Evolutionary conservation across 2,888 invertebrate genomes (phyloP).

Genomic region (Spisula solida): DNA sequence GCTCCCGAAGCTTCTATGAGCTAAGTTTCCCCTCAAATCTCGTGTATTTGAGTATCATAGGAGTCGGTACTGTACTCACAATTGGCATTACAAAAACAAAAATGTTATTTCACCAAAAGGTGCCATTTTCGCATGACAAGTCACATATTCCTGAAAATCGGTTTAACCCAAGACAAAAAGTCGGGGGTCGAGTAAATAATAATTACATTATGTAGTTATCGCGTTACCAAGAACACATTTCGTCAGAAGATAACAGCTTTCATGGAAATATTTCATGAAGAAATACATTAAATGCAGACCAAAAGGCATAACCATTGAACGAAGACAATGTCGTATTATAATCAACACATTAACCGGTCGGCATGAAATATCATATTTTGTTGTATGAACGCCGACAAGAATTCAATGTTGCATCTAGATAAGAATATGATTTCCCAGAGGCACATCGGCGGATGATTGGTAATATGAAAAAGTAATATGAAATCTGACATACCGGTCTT

Average conservation of each 20-base stretch:
- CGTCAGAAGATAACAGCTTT: neutral
- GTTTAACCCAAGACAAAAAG: no score
- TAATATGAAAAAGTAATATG: neutral
- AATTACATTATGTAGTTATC: no score
- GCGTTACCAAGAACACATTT: no score
- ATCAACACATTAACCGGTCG: neutral
- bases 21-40: no score
- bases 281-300: neutral
- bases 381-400: neutral
- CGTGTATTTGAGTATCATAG: no score
- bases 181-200: no score
- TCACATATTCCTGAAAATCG: no score
- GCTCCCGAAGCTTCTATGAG: no score
- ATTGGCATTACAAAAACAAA: no score
- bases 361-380: neutral
- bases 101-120: no score
- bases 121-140: no score
- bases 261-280: neutral
- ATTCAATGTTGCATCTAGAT: neutral
- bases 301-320: neutral
- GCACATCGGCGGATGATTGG: neutral
- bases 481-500: neutral
- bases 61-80: no score
- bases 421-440: neutral
- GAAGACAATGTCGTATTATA: neutral